Percentiles rank a stretch among this genome's conserved stretches.
Conservation (phyloP, 2,888 invertebrate genomes). For the Aplocera efformata region DNA sequence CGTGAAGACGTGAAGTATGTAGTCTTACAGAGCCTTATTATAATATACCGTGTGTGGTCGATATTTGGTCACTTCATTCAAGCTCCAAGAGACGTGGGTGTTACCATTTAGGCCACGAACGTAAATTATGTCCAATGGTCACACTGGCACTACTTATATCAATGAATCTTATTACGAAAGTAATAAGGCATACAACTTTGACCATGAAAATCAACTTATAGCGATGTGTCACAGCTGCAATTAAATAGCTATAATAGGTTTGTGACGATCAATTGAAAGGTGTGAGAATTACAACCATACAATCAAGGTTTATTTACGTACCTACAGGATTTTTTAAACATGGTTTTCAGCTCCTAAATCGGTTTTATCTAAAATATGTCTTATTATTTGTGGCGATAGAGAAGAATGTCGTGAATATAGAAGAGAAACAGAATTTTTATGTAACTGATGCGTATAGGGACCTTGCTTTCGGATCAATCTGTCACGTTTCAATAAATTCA, state of each 20-base stretch:
- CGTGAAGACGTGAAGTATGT: too few relatives aligned
- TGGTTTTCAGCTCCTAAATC: too few relatives aligned
- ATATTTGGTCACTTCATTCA: constrained; percentile 15
- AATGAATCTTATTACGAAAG: constrained; percentile 14
- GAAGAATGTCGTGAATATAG: too few relatives aligned
- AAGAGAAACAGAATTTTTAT: too few relatives aligned
- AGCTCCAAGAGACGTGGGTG: constrained; percentile 15
- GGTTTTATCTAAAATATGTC: too few relatives aligned
- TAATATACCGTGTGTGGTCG: neutral
- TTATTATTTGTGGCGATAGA: too few relatives aligned
- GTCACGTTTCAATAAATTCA: too few relatives aligned
- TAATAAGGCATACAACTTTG: constrained; percentile 15
- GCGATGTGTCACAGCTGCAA: constrained; percentile 12
- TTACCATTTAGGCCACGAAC: constrained; percentile 19
- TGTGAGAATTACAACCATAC: constrained; percentile 1
- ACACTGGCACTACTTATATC: constrained; percentile 11
- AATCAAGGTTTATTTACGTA: neutral
- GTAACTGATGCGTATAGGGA: too few relatives aligned
- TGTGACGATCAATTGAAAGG: constrained; percentile 7
- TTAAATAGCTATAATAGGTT: constrained; percentile 6
- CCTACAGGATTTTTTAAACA: neutral
- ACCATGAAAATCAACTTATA: constrained; percentile 10
- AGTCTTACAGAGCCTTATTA: neutral
- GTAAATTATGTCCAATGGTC: constrained; percentile 6
- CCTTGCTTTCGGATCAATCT: too few relatives aligned